These are phyloP conservation scores for Chelmon rostratus DNA, from an alignment of 2,797 vertebrate genomes.

Conservation along the genomic window DNA sequence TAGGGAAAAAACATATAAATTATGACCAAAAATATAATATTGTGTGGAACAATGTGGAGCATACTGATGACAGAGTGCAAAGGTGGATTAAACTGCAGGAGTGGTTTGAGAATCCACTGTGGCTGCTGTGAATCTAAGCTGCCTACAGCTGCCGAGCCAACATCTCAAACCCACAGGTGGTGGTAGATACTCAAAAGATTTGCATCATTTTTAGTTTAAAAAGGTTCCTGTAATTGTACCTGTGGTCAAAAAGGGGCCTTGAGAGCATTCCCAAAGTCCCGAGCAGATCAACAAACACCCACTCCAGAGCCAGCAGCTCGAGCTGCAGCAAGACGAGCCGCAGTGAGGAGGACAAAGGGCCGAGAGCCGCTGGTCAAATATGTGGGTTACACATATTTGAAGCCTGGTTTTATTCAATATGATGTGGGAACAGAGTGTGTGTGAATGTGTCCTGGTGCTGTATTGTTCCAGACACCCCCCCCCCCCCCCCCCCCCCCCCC, in stretches of 20 bases:
- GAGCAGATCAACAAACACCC: background rate
- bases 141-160: constrained; percentile 1
- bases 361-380: constrained; percentile 22
- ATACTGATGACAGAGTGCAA: too few relatives aligned
- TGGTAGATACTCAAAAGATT: background rate
- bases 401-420: constrained; percentile 26
- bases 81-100: too few relatives aligned
- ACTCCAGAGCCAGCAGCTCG: background rate
- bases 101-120: too few relatives aligned
- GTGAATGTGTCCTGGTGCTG: background rate
- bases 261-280: background rate
- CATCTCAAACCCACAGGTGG: background rate
- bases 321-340: too few relatives aligned
- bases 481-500: too few relatives aligned
- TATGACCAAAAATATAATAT: too few relatives aligned
- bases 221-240: background rate
- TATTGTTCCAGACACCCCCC: background rate
- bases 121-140: background rate
- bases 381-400: constrained; percentile 16
- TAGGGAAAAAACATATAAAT: too few relatives aligned
- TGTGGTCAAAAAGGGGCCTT: background rate
- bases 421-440: constrained; percentile 9
- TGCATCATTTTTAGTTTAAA: background rate
- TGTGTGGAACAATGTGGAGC: too few relatives aligned
- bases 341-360: background rate